phyloP scores from a whole-genome alignment of 2,888 invertebrate genomes.

The Podotricha telesiphe region DNA sequence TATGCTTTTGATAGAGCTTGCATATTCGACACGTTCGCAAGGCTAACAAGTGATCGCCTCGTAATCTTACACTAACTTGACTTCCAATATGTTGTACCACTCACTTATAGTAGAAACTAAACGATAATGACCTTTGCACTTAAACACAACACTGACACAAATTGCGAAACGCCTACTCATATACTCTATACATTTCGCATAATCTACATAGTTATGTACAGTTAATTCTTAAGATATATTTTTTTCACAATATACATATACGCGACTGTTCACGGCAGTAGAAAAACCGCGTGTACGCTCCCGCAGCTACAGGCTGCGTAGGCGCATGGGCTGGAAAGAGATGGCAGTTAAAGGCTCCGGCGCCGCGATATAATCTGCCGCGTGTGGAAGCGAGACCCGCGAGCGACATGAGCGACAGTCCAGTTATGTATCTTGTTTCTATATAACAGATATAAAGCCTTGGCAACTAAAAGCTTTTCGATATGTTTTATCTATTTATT shows the following conservation, averaged over 20 bases:
- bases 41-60: conserved; percentile 72
- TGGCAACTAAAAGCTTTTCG: conserved; percentile 61
- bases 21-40: conserved; percentile 67
- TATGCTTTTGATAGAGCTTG: conserved; percentile 60
- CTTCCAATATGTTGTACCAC: conserved; percentile 64
- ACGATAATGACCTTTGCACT: conserved; percentile 69
- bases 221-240: conserved; percentile 38
- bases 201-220: conserved; percentile 35
- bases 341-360: conserved; percentile 70
- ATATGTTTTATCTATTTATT: conserved; percentile 45
- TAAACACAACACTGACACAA: conserved; percentile 53
- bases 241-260: conserved; percentile 49
- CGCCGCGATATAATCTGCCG: conserved; percentile 52
- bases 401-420: conserved; percentile 76
- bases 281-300: conserved; percentile 67
- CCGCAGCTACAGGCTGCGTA: conserved; percentile 71
- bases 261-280: conserved; percentile 68
- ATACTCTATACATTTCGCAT: conserved; percentile 35
- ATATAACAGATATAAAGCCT: conserved; percentile 68
- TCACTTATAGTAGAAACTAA: conserved; percentile 67
- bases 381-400: conserved; percentile 63
- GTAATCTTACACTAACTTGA: conserved; percentile 53
- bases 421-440: conserved; percentile 72
- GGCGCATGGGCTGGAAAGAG: conserved; percentile 66
- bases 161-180: conserved; percentile 45